Conservation (phyloP, 2,888 invertebrate genomes). For the Thecocarcelia acutangulata region DNA sequence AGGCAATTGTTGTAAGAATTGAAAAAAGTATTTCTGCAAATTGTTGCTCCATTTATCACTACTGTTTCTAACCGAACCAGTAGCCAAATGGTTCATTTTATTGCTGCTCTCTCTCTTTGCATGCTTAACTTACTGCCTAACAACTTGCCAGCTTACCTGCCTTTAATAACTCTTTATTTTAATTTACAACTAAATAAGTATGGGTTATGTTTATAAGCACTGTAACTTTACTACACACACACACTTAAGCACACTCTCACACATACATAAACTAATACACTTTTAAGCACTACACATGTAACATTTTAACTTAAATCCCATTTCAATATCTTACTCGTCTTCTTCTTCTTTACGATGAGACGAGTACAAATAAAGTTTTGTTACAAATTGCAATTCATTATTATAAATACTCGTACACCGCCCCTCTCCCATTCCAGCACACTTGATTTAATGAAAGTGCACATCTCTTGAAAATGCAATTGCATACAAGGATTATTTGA, state of each 20-base stretch:
- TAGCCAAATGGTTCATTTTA: conserved; percentile 15
- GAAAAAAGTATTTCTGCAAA: no score
- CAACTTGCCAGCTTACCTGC: conserved; percentile 14
- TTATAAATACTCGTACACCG: conserved; percentile 59
- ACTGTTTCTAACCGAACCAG: not conserved
- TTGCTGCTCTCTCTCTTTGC: conserved; percentile 27
- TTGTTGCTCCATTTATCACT: not conserved
- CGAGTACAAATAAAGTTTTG: conserved; percentile 28
- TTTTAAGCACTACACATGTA: conserved; percentile 39
- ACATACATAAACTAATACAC: not conserved
- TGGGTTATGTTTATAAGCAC: conserved; percentile 25
- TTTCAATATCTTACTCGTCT: conserved; percentile 19
- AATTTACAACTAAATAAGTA: conserved; percentile 40
- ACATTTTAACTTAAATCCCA: conserved; percentile 50
- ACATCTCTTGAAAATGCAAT: conserved; percentile 54
- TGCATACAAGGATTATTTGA: conserved; percentile 57
- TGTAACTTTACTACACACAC: conserved; percentile 5
- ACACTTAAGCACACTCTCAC: not conserved
- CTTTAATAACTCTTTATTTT: conserved; percentile 43
- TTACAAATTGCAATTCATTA: conserved; percentile 66
- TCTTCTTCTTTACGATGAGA: not conserved
- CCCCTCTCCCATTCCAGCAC: not conserved
- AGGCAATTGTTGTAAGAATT: no score
- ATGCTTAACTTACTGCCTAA: conserved; percentile 14
- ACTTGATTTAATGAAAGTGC: conserved; percentile 29